Base-by-base conservation (phyloP, 1,140 invertebrate species). In the Acromyrmex charruanus region DNA sequence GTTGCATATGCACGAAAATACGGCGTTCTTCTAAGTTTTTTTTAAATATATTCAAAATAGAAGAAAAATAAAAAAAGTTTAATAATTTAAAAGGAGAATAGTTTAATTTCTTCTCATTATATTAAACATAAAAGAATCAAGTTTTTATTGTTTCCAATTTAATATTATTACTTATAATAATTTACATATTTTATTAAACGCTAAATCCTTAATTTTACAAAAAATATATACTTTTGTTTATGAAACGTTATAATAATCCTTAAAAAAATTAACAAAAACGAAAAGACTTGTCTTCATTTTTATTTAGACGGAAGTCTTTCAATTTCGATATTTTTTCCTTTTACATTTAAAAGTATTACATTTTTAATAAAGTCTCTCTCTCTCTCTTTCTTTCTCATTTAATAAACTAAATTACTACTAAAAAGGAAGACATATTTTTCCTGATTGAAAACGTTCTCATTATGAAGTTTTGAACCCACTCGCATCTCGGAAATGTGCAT, bases 401-500 rank as follows among this genome's bases (percentile, higher is more conserved):
- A 77, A 28, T 39, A 28, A 80, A 39, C n/a, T 39, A 69, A 61
- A 69, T 66, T 12, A 3, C 18, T 39, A 9, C 35, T 39, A n/a
- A 14, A 16, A 7, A 21, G 49, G 3, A 16, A 14, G n/a, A 44
- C 14, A 68, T 21, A 80, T 77, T 18, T 28, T 69, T 28, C 39
- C 12, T 9, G 6, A 39, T 69, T 21, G 28, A 66, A 39, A 69
- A 44, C 31, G 16, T n/a, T n/a, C 65, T 81, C 66, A 71, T 81
- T 81, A 81, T 9, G 10, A 58, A 71, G 28, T 28, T 81, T 51
- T 16, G 49, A 16, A n/a, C 10, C 21, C 39, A 16, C 35, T 71
- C 66, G 77, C 49, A 44, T 80, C 61, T 21, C 21, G 35, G 51
- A 69, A 71, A 71, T 44, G 31, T 49, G 51, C 35, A 35, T 71